Evolutionary conservation across 2,113 vertebrate species (phyloP), one percentile per base, ranked within the genome.

Genomic region (Sinocyclocheilus rhinocerous): DNA sequence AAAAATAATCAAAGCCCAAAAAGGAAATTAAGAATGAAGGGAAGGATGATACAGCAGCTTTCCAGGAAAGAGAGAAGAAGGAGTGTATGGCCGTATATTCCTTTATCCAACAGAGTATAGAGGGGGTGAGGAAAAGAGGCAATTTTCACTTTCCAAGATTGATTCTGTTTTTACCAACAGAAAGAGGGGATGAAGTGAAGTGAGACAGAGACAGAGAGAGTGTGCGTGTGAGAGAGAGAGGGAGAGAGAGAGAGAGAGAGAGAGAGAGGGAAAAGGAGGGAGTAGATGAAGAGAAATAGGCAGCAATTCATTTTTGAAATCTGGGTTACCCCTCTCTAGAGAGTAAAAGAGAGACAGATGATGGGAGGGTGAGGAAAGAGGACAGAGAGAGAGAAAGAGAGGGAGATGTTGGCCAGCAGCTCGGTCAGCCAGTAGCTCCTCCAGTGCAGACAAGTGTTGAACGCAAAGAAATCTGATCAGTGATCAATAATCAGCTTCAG

Each of bases 281-380:
- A 84, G 69, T 85, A 57, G 92, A 93, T 88, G 84, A 93, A 92
- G 89, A 87, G 94, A 92, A 91, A 91, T 90, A 93, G 92, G 94
- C 90, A 87, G 92, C 91, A 88, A 92, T 93, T 95, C 94, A 94
- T 94, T 94, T 89, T 95, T 91, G 87, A 95, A 95, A 96, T 94
- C 95, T 96, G 94, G 95, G 95, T 96, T 96, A 95, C 90, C 92
- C 93, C 92, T 95, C 94, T 94, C 94, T 90, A 86, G 94, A 94
- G 95, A 93, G 84, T 87, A 89, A 93, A 89, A 89, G 90, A 93
- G 92, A 86, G 84, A 91, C 87, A 57, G 90, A 87, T 84, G 45
- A 59, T 85, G 85, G 65, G 85, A 85, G 85, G 65, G 81, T 72
- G 81, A 80, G 85, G 69, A 87, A 86, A 85, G 85, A 87, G 89